Evolutionary conservation across 2,888 invertebrate species (phyloP), one percentile per base, ranked within the genome.

Genomic region (Drosophila kuntzei): DNA sequence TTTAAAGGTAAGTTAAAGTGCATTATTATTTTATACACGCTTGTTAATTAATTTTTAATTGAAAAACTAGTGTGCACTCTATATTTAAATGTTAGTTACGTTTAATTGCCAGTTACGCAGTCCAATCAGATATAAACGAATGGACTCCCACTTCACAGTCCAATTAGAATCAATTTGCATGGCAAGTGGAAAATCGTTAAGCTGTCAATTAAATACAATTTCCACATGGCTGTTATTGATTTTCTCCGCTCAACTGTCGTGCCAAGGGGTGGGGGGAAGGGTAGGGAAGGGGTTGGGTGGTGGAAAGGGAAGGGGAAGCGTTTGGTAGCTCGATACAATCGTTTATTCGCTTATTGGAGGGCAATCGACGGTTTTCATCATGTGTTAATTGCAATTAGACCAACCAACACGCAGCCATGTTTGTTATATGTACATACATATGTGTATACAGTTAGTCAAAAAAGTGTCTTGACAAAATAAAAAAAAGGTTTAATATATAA

Each of bases 141-240:
- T 11, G 14, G 9, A 36, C 14, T 22, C 50, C 43, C 12, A 12
- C 22, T 25, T 9, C 9, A n/a, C 1, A n/a, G 3, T 22, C 58
- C 58, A 47, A 57, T 72, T 64, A 53, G 62, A 69, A 73, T 43
- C 41, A 44, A 69, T 79, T 84, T 79, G 79, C 73, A 73, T 76
- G 79, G 67, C 80, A 68, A 80, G 78, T 70, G 81, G 70, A 79
- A 83, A 84, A 74, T 46, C 81, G 87, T 84, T 83, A 79, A 84
- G 79, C 84, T 83, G 87, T 87, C 83, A 83, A 84, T 87, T 87
- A 84, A 74, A 84, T 71, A 69, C 82, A 79, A 84, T 83, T 84
- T 81, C 66, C 79, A 87, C 75, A 69, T 77, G 66, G 65, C 39
- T 62, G 29, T 71, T 83, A 87, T 83, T 87, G 83, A 87, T 87